Percentiles rank a stretch among this genome's conserved stretches.
Conservation (phyloP, 2,113 vertebrate genomes). For the Pelusios castaneus region DNA sequence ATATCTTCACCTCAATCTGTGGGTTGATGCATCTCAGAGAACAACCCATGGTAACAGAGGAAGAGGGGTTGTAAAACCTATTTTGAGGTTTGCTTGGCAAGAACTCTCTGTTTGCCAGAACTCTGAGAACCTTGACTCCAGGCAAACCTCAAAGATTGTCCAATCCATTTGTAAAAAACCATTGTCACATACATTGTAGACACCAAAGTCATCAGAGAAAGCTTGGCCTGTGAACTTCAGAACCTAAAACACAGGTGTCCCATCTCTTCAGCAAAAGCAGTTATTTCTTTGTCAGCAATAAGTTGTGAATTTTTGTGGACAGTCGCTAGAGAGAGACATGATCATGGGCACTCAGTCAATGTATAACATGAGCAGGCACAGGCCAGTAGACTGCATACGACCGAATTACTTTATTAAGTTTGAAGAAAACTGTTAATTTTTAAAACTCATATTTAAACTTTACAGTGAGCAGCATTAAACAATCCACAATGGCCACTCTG, state of each 20-base stretch:
- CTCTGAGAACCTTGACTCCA: background rate
- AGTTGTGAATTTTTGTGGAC: background rate
- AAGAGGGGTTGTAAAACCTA: background rate
- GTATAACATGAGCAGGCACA: background rate
- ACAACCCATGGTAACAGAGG: background rate
- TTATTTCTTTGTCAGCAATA: background rate
- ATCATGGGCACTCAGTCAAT: background rate
- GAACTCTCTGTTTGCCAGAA: background rate
- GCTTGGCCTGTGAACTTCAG: conserved; percentile 24
- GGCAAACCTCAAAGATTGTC: background rate
- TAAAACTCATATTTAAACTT: background rate
- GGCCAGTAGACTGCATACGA: background rate
- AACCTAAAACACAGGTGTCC: background rate
- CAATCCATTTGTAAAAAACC: background rate
- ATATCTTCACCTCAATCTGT: background rate
- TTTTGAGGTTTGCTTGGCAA: background rate
- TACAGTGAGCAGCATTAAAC: background rate
- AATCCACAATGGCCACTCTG: background rate
- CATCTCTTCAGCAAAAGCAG: background rate
- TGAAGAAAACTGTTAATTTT: background rate
- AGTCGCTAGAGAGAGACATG: background rate
- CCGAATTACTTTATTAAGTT: background rate
- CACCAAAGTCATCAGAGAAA: conserved; percentile 13
- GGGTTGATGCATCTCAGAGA: background rate
- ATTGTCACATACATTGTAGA: background rate